Percentiles rank a stretch among this genome's conserved stretches.
phyloP scores from a whole-genome alignment of 2,888 invertebrate species.

The Lumbricus terrestris region DNA sequence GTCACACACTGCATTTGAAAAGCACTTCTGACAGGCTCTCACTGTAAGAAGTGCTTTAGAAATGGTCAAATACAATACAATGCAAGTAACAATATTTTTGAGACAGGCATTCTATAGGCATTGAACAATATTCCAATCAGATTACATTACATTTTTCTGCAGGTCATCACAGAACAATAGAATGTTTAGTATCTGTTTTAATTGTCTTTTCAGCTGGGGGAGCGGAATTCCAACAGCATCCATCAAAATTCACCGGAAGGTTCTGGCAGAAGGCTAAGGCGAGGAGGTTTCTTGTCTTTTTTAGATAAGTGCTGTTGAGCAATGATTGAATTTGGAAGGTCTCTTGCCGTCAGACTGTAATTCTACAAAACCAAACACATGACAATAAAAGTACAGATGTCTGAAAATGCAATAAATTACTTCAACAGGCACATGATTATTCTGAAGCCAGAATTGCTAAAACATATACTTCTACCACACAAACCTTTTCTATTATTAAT shows the following conservation, averaged over 20 bases:
- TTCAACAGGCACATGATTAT: neutral
- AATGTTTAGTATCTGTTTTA: neutral
- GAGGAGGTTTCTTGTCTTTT: neutral
- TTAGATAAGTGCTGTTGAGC: neutral
- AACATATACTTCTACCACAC: neutral
- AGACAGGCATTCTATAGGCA: neutral
- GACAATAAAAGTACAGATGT: neutral
- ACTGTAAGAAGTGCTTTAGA: too few relatives aligned
- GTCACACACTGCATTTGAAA: too few relatives aligned
- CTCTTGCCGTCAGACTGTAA: constrained; percentile 11
- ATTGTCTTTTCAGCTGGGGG: neutral
- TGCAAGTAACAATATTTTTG: too few relatives aligned
- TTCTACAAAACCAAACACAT: neutral
- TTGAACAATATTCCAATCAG: neutral
- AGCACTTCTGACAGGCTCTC: too few relatives aligned
- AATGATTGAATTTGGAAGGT: constrained; percentile 3
- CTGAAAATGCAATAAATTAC: neutral
- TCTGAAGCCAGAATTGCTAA: neutral
- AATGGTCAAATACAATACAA: too few relatives aligned
- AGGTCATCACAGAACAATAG: neutral
- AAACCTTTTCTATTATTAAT: neutral
- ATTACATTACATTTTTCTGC: neutral
- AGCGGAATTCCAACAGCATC: neutral
- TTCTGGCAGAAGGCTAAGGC: neutral
- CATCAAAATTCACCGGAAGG: neutral